phyloP scores from a whole-genome alignment of 2,888 invertebrate species.

The Charanyca ferruginea region DNA sequence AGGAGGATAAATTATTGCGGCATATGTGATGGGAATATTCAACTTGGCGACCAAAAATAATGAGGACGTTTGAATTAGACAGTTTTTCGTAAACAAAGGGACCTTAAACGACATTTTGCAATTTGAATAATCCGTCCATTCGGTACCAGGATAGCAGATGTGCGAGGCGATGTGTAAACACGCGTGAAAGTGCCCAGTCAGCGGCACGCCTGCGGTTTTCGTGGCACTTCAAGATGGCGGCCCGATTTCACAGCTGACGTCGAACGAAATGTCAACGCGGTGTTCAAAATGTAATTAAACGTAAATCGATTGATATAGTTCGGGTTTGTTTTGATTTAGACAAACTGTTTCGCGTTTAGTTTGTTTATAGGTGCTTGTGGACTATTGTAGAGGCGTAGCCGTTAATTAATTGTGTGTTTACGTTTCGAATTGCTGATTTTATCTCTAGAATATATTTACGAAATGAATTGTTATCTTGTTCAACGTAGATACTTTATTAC shows the following conservation, averaged over 20 bases:
- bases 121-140: conserved; percentile 46
- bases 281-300: conserved; percentile 60
- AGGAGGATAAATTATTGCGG: too few species aligned
- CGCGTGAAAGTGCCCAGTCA: conserved; percentile 69
- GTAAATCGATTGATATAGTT: conserved; percentile 57
- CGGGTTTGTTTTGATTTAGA: conserved; percentile 57
- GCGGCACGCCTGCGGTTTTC: conserved; percentile 70
- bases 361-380: conserved; percentile 34
- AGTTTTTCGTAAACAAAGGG: neutral
- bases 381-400: conserved; percentile 4
- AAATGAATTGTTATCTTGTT: conserved; percentile 2
- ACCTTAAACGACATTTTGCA: neutral
- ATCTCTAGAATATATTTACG: conserved; percentile 5
- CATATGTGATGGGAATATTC: too few species aligned
- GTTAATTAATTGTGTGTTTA: conserved; percentile 39
- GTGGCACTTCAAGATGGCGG: conserved; percentile 71
- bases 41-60: neutral
- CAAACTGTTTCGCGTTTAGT: conserved; percentile 46
- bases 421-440: conserved; percentile 20
- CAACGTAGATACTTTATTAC: neutral
- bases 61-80: neutral
- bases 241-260: conserved; percentile 69
- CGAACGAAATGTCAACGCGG: conserved; percentile 66
- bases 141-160: conserved; percentile 57
- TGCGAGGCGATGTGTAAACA: conserved; percentile 65